Evolutionary conservation across 1,140 invertebrate genomes (phyloP).

Genomic region (Drosophila rhopaloa): DNA sequence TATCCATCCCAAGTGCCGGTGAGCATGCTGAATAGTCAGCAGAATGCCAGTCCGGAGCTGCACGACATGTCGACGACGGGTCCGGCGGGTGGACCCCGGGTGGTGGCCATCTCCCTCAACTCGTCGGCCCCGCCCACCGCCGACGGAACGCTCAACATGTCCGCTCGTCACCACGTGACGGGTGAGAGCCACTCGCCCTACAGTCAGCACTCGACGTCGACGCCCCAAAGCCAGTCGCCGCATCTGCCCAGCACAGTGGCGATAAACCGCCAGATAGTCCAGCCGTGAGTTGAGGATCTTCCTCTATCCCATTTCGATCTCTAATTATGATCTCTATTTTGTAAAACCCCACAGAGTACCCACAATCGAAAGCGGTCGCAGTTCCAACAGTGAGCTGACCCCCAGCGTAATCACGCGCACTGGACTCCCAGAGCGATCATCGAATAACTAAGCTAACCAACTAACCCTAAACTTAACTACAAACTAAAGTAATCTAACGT

Average conservation of each 20-base stretch:
- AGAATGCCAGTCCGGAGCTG: slow-evolving; percentile 66
- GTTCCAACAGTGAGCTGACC: slow-evolving; percentile 71
- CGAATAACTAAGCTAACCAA: slow-evolving; percentile 75
- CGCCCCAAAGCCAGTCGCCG: slow-evolving; percentile 82
- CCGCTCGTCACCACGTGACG: slow-evolving; percentile 72
- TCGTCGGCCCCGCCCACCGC: slow-evolving; percentile 44
- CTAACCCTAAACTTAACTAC: slow-evolving; percentile 28
- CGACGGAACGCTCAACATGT: slow-evolving; percentile 72
- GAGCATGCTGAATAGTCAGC: slow-evolving; percentile 48
- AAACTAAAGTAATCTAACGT: too few species aligned
- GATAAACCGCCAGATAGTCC: slow-evolving; percentile 84
- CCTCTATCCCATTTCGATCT: neutral
- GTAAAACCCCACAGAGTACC: slow-evolving; percentile 58
- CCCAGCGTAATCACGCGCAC: slow-evolving; percentile 84
- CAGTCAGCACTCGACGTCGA: slow-evolving; percentile 67
- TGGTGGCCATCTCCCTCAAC: slow-evolving; percentile 55
- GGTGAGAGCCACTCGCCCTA: slow-evolving; percentile 77
- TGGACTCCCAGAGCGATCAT: slow-evolving; percentile 77
- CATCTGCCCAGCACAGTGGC: slow-evolving; percentile 77
- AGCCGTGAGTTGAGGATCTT: slow-evolving; percentile 69
- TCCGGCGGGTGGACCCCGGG: slow-evolving; percentile 37
- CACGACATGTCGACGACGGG: slow-evolving; percentile 77
- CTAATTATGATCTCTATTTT: neutral
- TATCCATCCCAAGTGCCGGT: slow-evolving; percentile 75
- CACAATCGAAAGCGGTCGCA: slow-evolving; percentile 69